Base-by-base conservation (phyloP, 2,888 invertebrate genomes). In the Agriopis marginaria region DNA sequence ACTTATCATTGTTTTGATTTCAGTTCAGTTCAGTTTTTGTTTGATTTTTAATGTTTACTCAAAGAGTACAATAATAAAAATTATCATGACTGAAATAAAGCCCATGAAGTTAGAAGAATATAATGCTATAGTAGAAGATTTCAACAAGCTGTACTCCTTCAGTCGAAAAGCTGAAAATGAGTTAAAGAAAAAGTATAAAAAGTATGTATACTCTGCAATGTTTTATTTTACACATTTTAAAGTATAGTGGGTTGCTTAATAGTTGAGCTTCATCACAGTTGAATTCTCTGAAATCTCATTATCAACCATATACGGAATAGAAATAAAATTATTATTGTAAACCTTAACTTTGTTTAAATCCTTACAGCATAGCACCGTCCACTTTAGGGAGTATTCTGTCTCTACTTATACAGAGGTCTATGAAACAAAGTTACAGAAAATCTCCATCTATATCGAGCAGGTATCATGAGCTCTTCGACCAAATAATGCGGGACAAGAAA, bases 331-430 rank as follows among this genome's bases (percentile, higher is more conserved):
- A n/a, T 49, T 12, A 45, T 14, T 14, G n/a, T 14, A 7, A n/a
- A 14, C 14, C 14, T 49, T 14, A 49, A 7, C 7, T 8, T 55
- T 40, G 9, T 42, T n/a, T 40, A n/a, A 3, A 40, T 40, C 1
- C 39, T 45, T 82, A 72, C 78, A 96, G 96, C 55, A 85, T 97
- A 64, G 94, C 95, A 59, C 84, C 93, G 55, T 88, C 94, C 63
- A 96, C 97, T 0, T 80, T 97, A 49, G 96, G 95, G 64, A 97
- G 97, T 83, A 97, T 98, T 77, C 85, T 97, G 68, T 95, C 96
- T 40, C 91, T 95, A 55, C 95, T 97, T 78, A 94, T 96, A 56
- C 96, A 96, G 82, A 94, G 95, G 77, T 94, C 95, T 70, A 95
- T 96, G 95, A 97, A 96, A 83, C 88, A 89, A 11, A 95, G 93